phyloP scores from a whole-genome alignment of 2,113 vertebrate genomes.

The Oxyruncus cristatus region DNA sequence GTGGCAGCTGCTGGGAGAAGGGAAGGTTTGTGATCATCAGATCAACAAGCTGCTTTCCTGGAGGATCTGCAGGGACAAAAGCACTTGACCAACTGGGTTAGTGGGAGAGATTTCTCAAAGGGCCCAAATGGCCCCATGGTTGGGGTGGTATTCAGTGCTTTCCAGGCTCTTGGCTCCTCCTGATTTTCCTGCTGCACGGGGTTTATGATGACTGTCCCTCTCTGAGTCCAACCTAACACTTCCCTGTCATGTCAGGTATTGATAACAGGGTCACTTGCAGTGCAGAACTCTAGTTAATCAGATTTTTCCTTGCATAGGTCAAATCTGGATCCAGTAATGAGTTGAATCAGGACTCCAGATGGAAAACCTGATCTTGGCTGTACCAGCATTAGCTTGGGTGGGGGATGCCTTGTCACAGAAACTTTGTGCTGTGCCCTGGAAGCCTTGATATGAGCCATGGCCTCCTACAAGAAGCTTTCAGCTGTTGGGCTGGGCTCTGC shows the following conservation, averaged over 20 bases:
- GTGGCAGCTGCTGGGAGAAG: neutral
- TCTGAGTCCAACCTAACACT: neutral
- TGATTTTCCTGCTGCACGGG: neutral
- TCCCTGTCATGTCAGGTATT: neutral
- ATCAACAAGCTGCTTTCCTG: neutral
- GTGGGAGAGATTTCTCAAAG: neutral
- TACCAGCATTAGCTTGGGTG: neutral
- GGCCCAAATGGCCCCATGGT: neutral
- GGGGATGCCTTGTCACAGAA: neutral
- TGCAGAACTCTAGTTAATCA: neutral
- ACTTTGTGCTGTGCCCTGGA: neutral
- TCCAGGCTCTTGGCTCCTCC: neutral
- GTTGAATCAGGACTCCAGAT: neutral
- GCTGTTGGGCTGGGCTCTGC: neutral
- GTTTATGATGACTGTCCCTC: neutral
- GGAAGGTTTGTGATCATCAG: neutral
- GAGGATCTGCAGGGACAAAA: neutral
- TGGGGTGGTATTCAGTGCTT: neutral
- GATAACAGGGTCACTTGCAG: neutral
- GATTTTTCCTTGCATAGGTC: neutral
- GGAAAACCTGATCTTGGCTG: neutral
- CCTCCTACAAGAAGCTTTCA: neutral
- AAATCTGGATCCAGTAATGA: neutral
- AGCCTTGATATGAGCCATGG: neutral
- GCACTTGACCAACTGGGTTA: neutral